A percentile compares a stretch with the other conserved stretches of the same genome.
These are phyloP conservation scores for Pseudotriccus pelzelni DNA, from an alignment of 2,797 vertebrate genomes.

Conservation along the genomic window DNA sequence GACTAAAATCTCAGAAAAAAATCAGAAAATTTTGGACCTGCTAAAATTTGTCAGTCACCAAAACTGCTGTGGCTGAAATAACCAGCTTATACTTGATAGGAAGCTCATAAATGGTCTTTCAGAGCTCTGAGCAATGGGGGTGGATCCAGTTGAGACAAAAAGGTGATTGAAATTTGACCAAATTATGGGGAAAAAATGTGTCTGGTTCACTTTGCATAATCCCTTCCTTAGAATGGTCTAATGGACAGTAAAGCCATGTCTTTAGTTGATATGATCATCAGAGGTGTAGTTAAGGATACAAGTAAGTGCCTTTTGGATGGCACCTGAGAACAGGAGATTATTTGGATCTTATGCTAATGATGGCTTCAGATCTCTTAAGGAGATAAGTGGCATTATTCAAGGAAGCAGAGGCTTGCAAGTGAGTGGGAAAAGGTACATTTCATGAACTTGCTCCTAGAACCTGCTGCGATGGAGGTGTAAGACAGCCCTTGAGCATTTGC, in stretches of 20 bases:
- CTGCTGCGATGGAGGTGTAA: background rate
- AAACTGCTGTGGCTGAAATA: background rate
- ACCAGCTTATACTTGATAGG: background rate
- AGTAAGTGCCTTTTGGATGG: background rate
- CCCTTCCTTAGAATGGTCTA: background rate
- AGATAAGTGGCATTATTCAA: background rate
- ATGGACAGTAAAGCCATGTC: background rate
- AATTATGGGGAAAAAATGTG: background rate
- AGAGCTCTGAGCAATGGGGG: background rate
- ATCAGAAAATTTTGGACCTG: background rate
- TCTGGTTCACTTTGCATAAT: background rate
- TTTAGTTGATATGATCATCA: background rate
- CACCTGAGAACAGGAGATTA: background rate
- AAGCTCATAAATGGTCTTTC: background rate
- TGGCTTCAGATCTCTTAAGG: background rate
- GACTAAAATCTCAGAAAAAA: background rate
- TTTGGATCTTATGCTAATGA: background rate
- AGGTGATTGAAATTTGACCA: background rate
- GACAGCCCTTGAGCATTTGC: background rate
- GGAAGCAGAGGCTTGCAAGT: background rate
- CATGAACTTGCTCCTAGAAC: background rate
- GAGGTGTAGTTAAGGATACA: background rate
- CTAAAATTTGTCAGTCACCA: background rate
- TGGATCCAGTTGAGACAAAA: background rate
- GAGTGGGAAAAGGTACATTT: background rate